Percentiles rank a stretch among this genome's conserved stretches.
These are phyloP conservation scores for Heterotis niloticus DNA, from an alignment of 2,113 vertebrate genomes.

Conservation along the genomic window DNA sequence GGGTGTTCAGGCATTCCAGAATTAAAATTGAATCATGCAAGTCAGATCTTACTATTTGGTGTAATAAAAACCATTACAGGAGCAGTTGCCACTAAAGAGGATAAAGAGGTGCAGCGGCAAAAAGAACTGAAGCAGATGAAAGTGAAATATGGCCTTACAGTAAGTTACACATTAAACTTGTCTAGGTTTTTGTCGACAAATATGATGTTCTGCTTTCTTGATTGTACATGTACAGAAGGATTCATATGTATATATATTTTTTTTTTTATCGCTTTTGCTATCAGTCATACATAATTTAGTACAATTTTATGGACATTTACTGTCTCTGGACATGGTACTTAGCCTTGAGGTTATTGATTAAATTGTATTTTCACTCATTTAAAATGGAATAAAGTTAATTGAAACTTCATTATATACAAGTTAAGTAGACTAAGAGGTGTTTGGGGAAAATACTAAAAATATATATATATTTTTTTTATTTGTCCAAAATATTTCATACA, in stretches of 20 bases:
- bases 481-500: too few relatives aligned
- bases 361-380: neutral
- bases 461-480: too few relatives aligned
- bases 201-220: neutral
- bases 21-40: too few relatives aligned
- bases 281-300: neutral
- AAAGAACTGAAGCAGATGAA: slow-evolving; percentile 93
- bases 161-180: slow-evolving; percentile 51
- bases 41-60: neutral
- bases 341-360: neutral
- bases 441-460: neutral
- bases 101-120: slow-evolving; percentile 84
- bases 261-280: neutral
- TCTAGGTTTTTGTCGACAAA: neutral
- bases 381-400: neutral
- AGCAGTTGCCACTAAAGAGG: slow-evolving; percentile 76
- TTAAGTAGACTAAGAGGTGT: neutral
- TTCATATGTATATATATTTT: neutral
- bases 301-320: slow-evolving; percentile 1
- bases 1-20: too few relatives aligned
- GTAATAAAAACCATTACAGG: slow-evolving; percentile 48
- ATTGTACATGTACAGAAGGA: neutral
- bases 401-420: neutral
- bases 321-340: neutral
- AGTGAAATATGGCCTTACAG: slow-evolving; percentile 94